Evolutionary conservation across 2,113 vertebrate genomes (phyloP).

Genomic region (Tiliqua scincoides): DNA sequence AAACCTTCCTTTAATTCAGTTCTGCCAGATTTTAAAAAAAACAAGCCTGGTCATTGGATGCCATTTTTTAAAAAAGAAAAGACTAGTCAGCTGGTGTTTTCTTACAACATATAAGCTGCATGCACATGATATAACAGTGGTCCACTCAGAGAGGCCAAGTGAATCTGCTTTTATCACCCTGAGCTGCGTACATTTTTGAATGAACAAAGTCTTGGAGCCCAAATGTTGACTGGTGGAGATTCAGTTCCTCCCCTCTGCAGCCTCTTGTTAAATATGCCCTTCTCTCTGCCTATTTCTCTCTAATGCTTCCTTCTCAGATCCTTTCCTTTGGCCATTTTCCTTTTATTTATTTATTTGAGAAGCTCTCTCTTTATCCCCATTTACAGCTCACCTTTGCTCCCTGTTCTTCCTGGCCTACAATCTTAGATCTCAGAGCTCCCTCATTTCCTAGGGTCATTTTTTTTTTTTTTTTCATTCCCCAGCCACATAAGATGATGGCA

Average conservation of each 20-base stretch:
- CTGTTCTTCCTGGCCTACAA: background rate
- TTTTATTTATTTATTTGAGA: background rate
- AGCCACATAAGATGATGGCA: background rate
- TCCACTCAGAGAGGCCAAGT: background rate
- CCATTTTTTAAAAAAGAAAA: background rate
- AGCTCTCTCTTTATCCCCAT: too few relatives aligned
- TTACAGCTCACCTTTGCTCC: too few relatives aligned
- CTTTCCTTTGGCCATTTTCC: background rate
- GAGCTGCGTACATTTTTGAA: background rate
- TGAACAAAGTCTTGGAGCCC: background rate
- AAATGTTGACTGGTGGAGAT: background rate
- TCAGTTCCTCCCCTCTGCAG: background rate
- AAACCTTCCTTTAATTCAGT: slow-evolving; percentile 57
- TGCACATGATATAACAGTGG: background rate
- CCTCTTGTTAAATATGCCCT: accelerated
- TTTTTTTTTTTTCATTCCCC: background rate
- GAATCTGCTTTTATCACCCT: background rate
- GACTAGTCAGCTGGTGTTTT: background rate
- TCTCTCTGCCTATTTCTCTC: background rate
- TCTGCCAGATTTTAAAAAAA: slow-evolving; percentile 35
- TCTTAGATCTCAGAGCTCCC: background rate
- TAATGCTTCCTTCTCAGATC: background rate
- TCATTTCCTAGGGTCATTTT: background rate
- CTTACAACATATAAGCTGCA: background rate
- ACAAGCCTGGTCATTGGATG: background rate